Evolutionary conservation across 1,140 invertebrate genomes (phyloP).

Genomic region (Pseudomyrmex dendroicus): DNA sequence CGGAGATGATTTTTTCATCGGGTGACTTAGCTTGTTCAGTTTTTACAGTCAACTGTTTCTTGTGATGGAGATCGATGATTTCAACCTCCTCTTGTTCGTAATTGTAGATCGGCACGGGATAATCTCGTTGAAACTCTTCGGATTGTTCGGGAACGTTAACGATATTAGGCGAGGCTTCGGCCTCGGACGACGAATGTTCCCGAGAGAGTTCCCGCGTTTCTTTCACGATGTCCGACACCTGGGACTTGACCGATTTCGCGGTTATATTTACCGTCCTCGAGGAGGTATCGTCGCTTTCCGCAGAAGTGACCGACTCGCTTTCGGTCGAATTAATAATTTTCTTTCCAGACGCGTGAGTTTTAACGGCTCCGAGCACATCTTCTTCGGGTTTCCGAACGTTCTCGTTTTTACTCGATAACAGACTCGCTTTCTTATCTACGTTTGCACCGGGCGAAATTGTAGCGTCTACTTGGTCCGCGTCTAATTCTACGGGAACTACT

Average conservation of each 20-base stretch:
- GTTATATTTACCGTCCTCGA: background rate
- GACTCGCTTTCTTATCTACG: background rate
- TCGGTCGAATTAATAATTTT: background rate
- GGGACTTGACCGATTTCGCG: background rate
- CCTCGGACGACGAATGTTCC: conserved; percentile 59
- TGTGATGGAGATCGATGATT: conserved; percentile 83
- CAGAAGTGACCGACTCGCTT: background rate
- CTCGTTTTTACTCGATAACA: background rate
- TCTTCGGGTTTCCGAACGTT: background rate
- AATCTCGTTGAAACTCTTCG: conserved; percentile 77
- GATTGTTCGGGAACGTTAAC: conserved; percentile 55
- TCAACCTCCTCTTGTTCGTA: conserved; percentile 82
- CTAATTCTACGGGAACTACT: conserved; percentile 14
- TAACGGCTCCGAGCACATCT: background rate
- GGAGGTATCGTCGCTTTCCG: background rate
- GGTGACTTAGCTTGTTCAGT: conserved; percentile 29
- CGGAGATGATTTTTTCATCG: background rate
- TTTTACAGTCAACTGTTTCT: conserved; percentile 23
- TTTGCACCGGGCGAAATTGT: background rate
- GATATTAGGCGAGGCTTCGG: conserved; percentile 22
- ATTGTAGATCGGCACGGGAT: conserved; percentile 71
- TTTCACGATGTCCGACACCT: conserved; percentile 64
- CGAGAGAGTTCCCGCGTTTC: conserved; percentile 65
- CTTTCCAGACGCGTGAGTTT: background rate
- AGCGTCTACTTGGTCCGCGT: background rate